Percentiles rank a stretch among this genome's conserved stretches.
Conservation (phyloP, 2,113 vertebrate genomes). For the Synchiropus splendidus region DNA sequence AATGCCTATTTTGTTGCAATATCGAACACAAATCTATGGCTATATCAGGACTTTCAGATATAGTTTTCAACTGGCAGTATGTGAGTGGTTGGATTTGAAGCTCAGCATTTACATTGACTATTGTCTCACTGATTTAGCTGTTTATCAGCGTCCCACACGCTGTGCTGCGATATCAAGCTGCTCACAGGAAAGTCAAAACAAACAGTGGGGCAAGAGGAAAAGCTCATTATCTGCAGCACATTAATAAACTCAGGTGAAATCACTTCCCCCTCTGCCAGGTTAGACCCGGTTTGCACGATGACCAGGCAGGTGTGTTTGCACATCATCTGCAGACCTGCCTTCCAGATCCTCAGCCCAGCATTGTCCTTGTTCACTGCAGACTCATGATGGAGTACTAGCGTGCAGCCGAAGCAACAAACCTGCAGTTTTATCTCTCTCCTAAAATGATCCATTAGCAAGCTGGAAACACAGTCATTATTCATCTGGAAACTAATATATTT, state of each 20-base stretch:
- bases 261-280: constrained; percentile 19
- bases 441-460: constrained; percentile 36
- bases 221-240: constrained; percentile 41
- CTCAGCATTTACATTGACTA: constrained; percentile 6
- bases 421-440: constrained; percentile 14
- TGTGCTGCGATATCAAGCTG: constrained; percentile 2
- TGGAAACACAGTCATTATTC: constrained; percentile 17
- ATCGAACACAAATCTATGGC: no score
- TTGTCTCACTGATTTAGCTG: constrained; percentile 9
- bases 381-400: constrained; percentile 42
- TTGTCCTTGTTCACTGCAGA: constrained; percentile 31
- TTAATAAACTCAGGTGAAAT: constrained; percentile 30
- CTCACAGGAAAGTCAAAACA: constrained; percentile 6
- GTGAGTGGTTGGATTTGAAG: no score
- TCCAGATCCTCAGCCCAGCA: constrained; percentile 14
- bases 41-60: no score
- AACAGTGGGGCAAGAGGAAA: not conserved
- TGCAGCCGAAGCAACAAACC: constrained; percentile 26
- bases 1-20: no score
- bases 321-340: constrained; percentile 29
- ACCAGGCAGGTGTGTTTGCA: constrained; percentile 22
- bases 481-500: constrained; percentile 8
- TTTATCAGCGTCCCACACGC: constrained; percentile 24
- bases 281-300: constrained; percentile 17
- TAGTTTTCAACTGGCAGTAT: no score